Percentiles rank a stretch among this genome's conserved stretches.
These are phyloP conservation scores for Xenus cinereus DNA, from an alignment of 2,113 vertebrate genomes.

Conservation along the genomic window DNA sequence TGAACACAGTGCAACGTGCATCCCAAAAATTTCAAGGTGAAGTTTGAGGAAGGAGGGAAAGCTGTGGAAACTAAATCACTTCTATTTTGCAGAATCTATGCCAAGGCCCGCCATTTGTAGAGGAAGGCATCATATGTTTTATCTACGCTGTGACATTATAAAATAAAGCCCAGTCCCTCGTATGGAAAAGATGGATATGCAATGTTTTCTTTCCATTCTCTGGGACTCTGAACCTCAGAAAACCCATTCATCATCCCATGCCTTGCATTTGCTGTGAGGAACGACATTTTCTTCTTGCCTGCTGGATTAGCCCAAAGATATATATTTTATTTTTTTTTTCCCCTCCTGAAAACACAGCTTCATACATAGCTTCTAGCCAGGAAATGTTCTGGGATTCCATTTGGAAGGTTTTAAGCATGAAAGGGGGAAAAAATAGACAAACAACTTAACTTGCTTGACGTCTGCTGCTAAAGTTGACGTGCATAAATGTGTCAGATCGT, in stretches of 20 bases:
- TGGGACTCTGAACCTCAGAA: background rate
- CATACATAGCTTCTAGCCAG: background rate
- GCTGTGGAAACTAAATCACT: background rate
- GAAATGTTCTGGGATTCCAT: slow-evolving; percentile 1
- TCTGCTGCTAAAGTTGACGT: background rate
- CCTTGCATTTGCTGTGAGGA: background rate
- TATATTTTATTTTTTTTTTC: background rate
- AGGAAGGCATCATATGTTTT: background rate
- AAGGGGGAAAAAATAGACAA: background rate
- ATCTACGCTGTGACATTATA: background rate
- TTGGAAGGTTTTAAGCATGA: slow-evolving; percentile 2
- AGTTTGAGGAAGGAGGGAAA: background rate
- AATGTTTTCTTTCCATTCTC: background rate
- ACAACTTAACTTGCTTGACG: slow-evolving; percentile 14
- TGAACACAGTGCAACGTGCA: fast-evolving
- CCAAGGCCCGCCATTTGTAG: background rate
- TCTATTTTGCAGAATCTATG: background rate
- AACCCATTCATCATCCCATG: background rate
- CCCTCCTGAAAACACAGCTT: background rate
- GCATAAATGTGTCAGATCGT: background rate
- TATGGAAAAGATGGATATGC: background rate
- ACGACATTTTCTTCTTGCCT: background rate
- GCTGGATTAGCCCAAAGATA: background rate
- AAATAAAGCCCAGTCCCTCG: background rate
- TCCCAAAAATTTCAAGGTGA: background rate